Evolutionary conservation across 1,140 invertebrate species (phyloP), one percentile per base, ranked within the genome.

Genomic region (Belonocnema kinseyi): DNA sequence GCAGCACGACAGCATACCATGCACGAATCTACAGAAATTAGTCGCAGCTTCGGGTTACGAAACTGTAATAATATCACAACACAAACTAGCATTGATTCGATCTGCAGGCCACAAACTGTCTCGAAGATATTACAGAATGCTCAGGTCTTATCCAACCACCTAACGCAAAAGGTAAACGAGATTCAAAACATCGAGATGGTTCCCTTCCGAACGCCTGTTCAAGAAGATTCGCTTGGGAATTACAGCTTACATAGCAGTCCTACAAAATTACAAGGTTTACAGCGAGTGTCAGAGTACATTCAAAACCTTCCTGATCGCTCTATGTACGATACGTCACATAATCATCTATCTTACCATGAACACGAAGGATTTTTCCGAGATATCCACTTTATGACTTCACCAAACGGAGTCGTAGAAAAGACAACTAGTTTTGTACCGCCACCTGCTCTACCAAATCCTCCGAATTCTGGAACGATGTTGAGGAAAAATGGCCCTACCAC

Each of bases 221-320:
- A 53, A 66, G 53, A 61, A 14, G 21, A 61, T 61, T 33, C 26
- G 10, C 21, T 61, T 33, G 58, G 19, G 19, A 61, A 61, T 61
- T 81, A 80, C 50, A 56, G 33, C 19, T 50, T 83, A 52, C 80
- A 77, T 11, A 76, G 78, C 17, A 77, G 72, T 33, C 72, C 79
- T 14, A 78, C 75, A 21, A 83, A 85, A 50, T 72, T 80, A 1
- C 82, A 89, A 52, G 85, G 85, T 50, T 79, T 89, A n/a, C 90
- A 90, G 53, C 84, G 88, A 40, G 88, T 90, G 19, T 90, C 88
- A 0, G 89, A 91, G 19, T 90, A 90, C 53, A 89, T 90, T 14
- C 88, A 90, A 72, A 91, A 88, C 78, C 73, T 91, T 26, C 90
- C 90, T 1, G 90, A 90, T 73, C 73, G 82, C 33, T 83, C 88